phyloP scores from a whole-genome alignment of 2,113 vertebrate species.

The Brienomyrus longianalis region DNA sequence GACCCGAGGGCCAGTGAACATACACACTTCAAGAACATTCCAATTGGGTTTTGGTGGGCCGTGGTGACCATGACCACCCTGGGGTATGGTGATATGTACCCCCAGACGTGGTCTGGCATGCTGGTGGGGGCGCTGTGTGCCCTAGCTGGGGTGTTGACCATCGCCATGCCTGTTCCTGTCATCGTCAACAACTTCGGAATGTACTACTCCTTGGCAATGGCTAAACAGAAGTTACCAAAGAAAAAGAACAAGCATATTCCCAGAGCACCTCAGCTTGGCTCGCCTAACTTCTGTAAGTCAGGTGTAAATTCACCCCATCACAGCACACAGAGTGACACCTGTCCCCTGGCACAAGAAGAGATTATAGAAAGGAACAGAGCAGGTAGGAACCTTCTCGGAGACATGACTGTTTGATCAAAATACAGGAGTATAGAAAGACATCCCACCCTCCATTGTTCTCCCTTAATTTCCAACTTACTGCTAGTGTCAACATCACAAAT shows the following conservation, averaged over 20 bases:
- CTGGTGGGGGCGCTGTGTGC: constrained; percentile 82
- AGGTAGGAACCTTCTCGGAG: constrained; percentile 86
- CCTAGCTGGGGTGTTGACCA: constrained; percentile 80
- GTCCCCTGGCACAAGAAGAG: constrained; percentile 81
- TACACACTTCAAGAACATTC: constrained; percentile 88
- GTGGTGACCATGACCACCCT: constrained; percentile 90
- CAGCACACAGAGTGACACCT: constrained; percentile 87
- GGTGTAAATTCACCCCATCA: constrained; percentile 84
- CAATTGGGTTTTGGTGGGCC: constrained; percentile 89
- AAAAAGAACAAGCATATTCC: constrained; percentile 95
- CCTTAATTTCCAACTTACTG: not conserved
- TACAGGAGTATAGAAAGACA: not conserved
- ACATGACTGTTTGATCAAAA: constrained; percentile 53
- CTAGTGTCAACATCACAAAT: not conserved
- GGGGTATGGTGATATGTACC: constrained; percentile 89
- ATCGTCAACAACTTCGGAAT: constrained; percentile 93
- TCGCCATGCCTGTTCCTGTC: constrained; percentile 87
- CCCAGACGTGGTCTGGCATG: constrained; percentile 88
- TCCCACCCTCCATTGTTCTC: not conserved
- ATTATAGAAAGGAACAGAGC: constrained; percentile 88
- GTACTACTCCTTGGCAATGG: constrained; percentile 93
- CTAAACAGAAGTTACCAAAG: constrained; percentile 94
- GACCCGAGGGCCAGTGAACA: constrained; percentile 82
- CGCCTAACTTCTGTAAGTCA: constrained; percentile 89
- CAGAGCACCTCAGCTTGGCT: constrained; percentile 80